Evolutionary conservation across 2,888 invertebrate species (phyloP).

Genomic region (Melanostoma scalare): DNA sequence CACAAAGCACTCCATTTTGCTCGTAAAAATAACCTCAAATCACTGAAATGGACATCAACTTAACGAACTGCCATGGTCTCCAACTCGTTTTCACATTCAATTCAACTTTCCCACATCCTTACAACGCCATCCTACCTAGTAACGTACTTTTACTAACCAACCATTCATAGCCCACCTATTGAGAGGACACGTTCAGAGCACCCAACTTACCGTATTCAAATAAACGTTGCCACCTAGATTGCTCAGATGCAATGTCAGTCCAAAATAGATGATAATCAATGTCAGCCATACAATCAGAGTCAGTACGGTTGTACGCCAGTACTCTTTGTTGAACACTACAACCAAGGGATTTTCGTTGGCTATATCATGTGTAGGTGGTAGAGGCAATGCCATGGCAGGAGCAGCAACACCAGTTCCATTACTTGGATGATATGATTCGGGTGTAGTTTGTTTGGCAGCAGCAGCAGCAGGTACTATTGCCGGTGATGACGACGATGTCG

Average conservation of each 20-base stretch:
- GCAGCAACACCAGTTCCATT: constrained; percentile 38
- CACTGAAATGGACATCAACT: constrained; percentile 45
- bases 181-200: not conserved
- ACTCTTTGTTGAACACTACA: constrained; percentile 86
- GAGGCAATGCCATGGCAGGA: constrained; percentile 19
- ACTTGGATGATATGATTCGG: constrained; percentile 70
- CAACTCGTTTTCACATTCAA: constrained; percentile 8
- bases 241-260: constrained; percentile 88
- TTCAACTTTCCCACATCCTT: constrained; percentile 24
- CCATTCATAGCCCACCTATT: not conserved
- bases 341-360: constrained; percentile 82
- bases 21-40: constrained; percentile 37
- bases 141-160: not conserved
- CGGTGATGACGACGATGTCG: constrained; percentile 35
- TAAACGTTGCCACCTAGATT: constrained; percentile 90
- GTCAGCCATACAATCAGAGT: constrained; percentile 89
- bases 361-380: constrained; percentile 29
- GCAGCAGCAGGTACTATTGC: constrained; percentile 81
- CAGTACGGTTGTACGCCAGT: constrained; percentile 87
- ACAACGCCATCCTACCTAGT: not conserved
- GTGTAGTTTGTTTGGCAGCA: constrained; percentile 80
- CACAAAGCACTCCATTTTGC: constrained; percentile 5
- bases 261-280: constrained; percentile 90
- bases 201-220: constrained; percentile 85
- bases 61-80: constrained; percentile 5